phyloP scores from a whole-genome alignment of 2,888 invertebrate species.

The Anaspis maculata region DNA sequence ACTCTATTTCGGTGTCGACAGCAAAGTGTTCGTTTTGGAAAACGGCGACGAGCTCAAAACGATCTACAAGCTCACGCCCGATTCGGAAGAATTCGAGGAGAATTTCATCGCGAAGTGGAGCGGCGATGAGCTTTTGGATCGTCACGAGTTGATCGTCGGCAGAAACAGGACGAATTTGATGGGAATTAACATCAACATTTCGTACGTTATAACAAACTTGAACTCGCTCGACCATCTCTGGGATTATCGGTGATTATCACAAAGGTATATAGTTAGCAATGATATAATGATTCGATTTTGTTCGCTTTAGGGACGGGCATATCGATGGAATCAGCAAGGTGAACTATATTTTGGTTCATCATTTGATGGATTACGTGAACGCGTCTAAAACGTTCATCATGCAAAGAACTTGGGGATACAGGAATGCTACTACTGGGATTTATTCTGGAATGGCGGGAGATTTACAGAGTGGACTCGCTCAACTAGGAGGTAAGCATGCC shows the following conservation, averaged over 20 bases:
- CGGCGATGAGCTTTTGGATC: neutral
- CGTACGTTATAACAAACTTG: conserved; percentile 35
- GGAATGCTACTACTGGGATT: conserved; percentile 40
- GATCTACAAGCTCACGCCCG: conserved; percentile 21
- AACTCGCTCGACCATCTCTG: conserved; percentile 41
- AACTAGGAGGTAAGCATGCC: conserved; percentile 48
- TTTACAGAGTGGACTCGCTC: conserved; percentile 46
- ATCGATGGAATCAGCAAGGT: conserved; percentile 46
- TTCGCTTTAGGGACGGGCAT: conserved; percentile 31
- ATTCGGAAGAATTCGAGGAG: conserved; percentile 10
- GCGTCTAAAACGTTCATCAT: conserved; percentile 44
- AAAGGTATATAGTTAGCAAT: conserved; percentile 9
- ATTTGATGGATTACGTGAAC: conserved; percentile 48
- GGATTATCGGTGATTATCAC: conserved; percentile 41
- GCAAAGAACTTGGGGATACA: conserved; percentile 51
- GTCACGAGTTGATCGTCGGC: neutral
- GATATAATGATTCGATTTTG: conserved; percentile 14
- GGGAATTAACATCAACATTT: conserved; percentile 24
- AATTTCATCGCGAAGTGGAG: conserved; percentile 14
- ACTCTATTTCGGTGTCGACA: conserved; percentile 22
- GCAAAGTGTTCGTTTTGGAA: conserved; percentile 22
- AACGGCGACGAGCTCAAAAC: conserved; percentile 13
- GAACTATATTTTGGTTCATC: conserved; percentile 49
- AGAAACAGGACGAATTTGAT: conserved; percentile 27
- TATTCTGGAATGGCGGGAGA: conserved; percentile 54